phyloP scores from a whole-genome alignment of 2,888 invertebrate species.

The Enoplolaimus lenunculus region DNA sequence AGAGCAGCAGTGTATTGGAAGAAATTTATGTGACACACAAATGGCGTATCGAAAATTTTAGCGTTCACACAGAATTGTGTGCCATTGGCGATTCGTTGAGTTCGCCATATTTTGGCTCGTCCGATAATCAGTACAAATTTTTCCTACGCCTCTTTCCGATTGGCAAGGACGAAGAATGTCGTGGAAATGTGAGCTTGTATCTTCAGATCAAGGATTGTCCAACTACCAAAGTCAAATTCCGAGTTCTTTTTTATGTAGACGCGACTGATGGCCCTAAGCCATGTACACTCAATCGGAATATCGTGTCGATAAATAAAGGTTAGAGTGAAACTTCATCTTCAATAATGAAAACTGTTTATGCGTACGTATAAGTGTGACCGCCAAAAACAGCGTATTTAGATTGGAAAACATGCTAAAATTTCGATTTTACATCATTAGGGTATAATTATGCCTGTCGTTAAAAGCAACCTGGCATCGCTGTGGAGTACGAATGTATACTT shows the following conservation, averaged over 20 bases:
- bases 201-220: slow-evolving; percentile 30
- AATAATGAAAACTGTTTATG: too few species aligned
- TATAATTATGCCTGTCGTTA: too few species aligned
- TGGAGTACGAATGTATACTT: too few species aligned
- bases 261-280: slow-evolving; percentile 29
- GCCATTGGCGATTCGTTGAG: slow-evolving; percentile 10
- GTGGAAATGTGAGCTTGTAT: slow-evolving; percentile 29
- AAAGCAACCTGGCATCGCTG: too few species aligned
- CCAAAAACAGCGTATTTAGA: too few species aligned
- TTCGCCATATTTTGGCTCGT: slow-evolving; percentile 26
- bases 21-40: slow-evolving; percentile 14
- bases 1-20: slow-evolving; percentile 9
- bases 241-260: slow-evolving; percentile 30
- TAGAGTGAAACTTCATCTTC: too few species aligned
- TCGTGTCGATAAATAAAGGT: slow-evolving; percentile 31
- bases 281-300: slow-evolving; percentile 31
- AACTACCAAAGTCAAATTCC: slow-evolving; percentile 27
- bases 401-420: too few species aligned
- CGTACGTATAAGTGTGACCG: too few species aligned
- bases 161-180: slow-evolving; percentile 32
- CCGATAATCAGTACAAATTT: slow-evolving; percentile 26
- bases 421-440: too few species aligned
- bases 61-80: slow-evolving; percentile 17
- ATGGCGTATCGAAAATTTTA: slow-evolving; percentile 19
- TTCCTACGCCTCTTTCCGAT: slow-evolving; percentile 29